These are phyloP conservation scores for Trialeurodes vaporariorum DNA, from an alignment of 1,140 invertebrate species.

Conservation along the genomic window DNA sequence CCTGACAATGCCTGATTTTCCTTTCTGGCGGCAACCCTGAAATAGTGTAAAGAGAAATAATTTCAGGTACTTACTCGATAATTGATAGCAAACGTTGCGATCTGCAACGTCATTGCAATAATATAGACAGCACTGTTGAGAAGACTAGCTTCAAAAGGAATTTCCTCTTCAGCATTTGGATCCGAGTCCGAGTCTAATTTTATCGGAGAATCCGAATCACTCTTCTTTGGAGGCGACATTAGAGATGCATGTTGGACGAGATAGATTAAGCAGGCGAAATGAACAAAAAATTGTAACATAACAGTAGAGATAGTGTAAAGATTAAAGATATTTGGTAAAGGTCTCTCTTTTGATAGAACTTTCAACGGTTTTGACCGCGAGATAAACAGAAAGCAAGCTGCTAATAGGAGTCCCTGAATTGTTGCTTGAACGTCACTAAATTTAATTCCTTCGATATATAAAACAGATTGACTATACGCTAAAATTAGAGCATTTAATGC, in stretches of 20 bases:
- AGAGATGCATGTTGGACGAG: slow-evolving; percentile 66
- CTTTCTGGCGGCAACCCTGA: too few relatives aligned
- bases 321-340: slow-evolving; percentile 98
- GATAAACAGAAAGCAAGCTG: slow-evolving; percentile 95
- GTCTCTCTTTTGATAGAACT: slow-evolving; percentile 78
- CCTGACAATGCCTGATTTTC: too few relatives aligned
- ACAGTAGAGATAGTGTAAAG: slow-evolving; percentile 94
- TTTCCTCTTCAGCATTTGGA: slow-evolving; percentile 51
- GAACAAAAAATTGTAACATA: slow-evolving; percentile 85
- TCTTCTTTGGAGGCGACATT: slow-evolving; percentile 13
- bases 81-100: slow-evolving; percentile 97
- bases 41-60: too few relatives aligned
- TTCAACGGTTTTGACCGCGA: slow-evolving; percentile 95
- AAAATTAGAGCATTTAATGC: slow-evolving; percentile 96
- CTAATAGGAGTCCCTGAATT: slow-evolving; percentile 83
- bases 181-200: slow-evolving; percentile 16
- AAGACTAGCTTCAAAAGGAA: slow-evolving; percentile 83
- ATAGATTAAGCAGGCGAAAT: slow-evolving; percentile 85
- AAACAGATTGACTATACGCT: slow-evolving; percentile 96
- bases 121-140: slow-evolving; percentile 98
- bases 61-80: slow-evolving; percentile 86
- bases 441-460: slow-evolving; percentile 97
- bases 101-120: slow-evolving; percentile 92
- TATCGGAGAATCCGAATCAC: slow-evolving; percentile 6
- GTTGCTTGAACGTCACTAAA: slow-evolving; percentile 97